phyloP scores from a whole-genome alignment of 2,797 vertebrate genomes.

The Sebastes melanostomus region DNA sequence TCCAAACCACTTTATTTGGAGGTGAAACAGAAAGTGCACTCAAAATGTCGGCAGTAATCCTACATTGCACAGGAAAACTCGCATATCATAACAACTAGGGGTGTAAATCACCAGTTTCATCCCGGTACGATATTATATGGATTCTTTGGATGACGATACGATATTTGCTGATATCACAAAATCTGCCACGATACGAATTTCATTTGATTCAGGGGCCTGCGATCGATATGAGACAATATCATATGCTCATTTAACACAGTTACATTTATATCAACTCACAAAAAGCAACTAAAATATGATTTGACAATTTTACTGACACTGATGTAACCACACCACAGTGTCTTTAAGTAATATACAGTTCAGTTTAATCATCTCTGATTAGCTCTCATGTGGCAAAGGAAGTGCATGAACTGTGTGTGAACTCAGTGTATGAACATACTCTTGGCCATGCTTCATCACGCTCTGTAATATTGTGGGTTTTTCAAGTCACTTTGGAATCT shows the following conservation, averaged over 20 bases:
- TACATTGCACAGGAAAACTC: too few relatives aligned
- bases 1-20: neutral
- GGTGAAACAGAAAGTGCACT: neutral
- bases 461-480: slow-evolving; percentile 38
- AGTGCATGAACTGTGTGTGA: slow-evolving; percentile 51
- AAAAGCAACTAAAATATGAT: too few relatives aligned
- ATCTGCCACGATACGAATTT: too few relatives aligned
- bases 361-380: neutral
- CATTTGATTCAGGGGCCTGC: accelerated
- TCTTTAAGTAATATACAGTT: neutral
- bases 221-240: too few relatives aligned
- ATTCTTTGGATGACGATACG: too few relatives aligned
- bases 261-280: too few relatives aligned
- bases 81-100: too few relatives aligned
- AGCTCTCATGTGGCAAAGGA: neutral
- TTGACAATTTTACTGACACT: neutral
- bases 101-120: too few relatives aligned
- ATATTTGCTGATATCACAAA: too few relatives aligned
- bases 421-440: slow-evolving; percentile 37
- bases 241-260: too few relatives aligned
- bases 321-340: neutral
- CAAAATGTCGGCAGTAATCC: too few relatives aligned
- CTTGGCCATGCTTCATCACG: slow-evolving; percentile 30
- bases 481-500: slow-evolving; percentile 46
- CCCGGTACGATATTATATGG: accelerated